Percentiles rank a stretch among this genome's conserved stretches.
Conservation (phyloP, 2,113 vertebrate species). For the Sardina pilchardus region DNA sequence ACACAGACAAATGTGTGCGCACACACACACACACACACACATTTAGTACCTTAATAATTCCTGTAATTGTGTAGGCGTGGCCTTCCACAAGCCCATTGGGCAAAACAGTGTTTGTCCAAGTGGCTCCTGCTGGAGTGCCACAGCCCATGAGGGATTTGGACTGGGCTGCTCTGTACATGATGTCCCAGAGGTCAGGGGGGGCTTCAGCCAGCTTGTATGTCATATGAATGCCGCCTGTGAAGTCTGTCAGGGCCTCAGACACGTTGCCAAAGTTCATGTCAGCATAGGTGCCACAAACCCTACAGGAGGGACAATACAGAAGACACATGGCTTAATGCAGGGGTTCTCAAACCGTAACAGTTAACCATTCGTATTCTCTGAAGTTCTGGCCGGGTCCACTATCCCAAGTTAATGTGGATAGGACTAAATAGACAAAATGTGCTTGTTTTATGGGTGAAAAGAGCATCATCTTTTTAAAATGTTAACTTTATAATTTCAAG, state of each 20-base stretch:
- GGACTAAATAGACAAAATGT: no score
- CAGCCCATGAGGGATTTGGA: constrained; percentile 79
- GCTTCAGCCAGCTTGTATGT: constrained; percentile 65
- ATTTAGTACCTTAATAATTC: constrained; percentile 72
- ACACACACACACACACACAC: neutral
- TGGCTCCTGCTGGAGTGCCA: constrained; percentile 65
- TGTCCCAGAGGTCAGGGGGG: constrained; percentile 71
- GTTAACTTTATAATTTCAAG: no score
- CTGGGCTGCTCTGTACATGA: constrained; percentile 70
- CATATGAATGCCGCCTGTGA: constrained; percentile 82
- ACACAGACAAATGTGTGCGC: neutral
- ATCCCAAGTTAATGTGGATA: no score
- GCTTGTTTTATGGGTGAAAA: no score
- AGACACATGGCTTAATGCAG: neutral
- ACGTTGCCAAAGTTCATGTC: constrained; percentile 79
- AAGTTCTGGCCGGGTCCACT: no score
- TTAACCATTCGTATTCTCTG: no score
- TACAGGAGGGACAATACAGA: constrained; percentile 46
- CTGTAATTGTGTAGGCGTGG: constrained; percentile 82
- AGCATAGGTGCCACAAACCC: constrained; percentile 84
- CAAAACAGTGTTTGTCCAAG: constrained; percentile 49
- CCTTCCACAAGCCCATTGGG: constrained; percentile 75
- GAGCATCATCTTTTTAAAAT: no score
- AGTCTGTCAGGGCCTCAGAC: constrained; percentile 85
- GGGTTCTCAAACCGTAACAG: no score